Evolutionary conservation across 1,140 invertebrate species (phyloP).

Genomic region (Oedothorax gibbosus): DNA sequence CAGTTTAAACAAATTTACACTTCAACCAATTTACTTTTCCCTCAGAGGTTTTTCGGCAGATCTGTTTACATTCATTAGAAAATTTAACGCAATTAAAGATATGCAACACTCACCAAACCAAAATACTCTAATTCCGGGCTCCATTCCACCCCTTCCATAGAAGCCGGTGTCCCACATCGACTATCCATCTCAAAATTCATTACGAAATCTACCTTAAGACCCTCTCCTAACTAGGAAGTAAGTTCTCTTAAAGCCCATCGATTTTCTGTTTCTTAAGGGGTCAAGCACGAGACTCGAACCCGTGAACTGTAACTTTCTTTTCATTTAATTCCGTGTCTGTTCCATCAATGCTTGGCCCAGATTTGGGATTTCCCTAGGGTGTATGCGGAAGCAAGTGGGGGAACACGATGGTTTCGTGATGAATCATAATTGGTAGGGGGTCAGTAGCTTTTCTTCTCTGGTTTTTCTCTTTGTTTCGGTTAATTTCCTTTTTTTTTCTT

Average conservation of each 20-base stretch:
- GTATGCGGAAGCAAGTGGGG: conserved; percentile 16
- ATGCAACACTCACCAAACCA: conserved; percentile 5
- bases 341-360: conserved; percentile 11
- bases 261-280: too few species aligned
- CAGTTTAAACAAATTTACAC: too few species aligned
- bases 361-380: neutral
- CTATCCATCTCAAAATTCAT: conserved; percentile 17
- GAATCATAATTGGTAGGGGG: neutral
- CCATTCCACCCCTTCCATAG: neutral
- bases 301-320: too few species aligned
- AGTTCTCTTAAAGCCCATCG: neutral
- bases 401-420: too few species aligned
- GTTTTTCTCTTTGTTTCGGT: too few species aligned
- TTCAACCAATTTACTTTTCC: too few species aligned
- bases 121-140: conserved; percentile 34
- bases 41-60: too few species aligned
- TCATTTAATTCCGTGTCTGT: neutral
- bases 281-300: too few species aligned
- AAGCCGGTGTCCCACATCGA: neutral
- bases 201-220: conserved; percentile 10
- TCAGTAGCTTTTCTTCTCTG: neutral
- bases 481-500: too few species aligned
- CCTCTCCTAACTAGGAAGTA: neutral
- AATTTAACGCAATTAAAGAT: too few species aligned
- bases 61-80: too few species aligned